These are phyloP conservation scores for Hedya salicella DNA, from an alignment of 2,888 invertebrate genomes.

Conservation along the genomic window DNA sequence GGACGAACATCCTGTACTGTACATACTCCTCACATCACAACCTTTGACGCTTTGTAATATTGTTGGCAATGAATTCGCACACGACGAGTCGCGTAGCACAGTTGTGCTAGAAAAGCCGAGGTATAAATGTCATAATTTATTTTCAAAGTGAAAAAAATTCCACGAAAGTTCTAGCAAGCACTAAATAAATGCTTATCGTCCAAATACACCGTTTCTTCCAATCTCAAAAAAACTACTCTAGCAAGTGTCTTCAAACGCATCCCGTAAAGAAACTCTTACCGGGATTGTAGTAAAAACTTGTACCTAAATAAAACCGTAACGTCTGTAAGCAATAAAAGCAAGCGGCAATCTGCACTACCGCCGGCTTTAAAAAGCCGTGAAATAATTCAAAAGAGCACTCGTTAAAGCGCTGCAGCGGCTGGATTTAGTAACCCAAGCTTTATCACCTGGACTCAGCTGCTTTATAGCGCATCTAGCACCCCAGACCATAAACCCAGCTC, in stretches of 20 bases:
- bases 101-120: too few species aligned
- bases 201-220: conserved; percentile 10
- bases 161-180: neutral
- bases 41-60: too few species aligned
- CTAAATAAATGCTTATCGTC: neutral
- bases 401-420: conserved; percentile 75
- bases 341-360: conserved; percentile 67
- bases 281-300: conserved; percentile 40
- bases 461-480: conserved; percentile 61
- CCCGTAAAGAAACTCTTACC: conserved; percentile 40
- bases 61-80: too few species aligned
- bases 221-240: conserved; percentile 25
- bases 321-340: conserved; percentile 63
- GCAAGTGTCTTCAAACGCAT: conserved; percentile 27
- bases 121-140: too few species aligned
- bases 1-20: too few species aligned
- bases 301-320: conserved; percentile 43
- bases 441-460: conserved; percentile 73
- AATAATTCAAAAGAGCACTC: conserved; percentile 79
- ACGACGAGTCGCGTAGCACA: too few species aligned
- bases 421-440: conserved; percentile 73
- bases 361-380: conserved; percentile 71
- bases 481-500: conserved; percentile 61
- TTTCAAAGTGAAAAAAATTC: too few species aligned
- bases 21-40: too few species aligned